Evolutionary conservation across 2,113 vertebrate species (phyloP), one percentile per base, ranked within the genome.

Genomic region (Empidonax traillii): DNA sequence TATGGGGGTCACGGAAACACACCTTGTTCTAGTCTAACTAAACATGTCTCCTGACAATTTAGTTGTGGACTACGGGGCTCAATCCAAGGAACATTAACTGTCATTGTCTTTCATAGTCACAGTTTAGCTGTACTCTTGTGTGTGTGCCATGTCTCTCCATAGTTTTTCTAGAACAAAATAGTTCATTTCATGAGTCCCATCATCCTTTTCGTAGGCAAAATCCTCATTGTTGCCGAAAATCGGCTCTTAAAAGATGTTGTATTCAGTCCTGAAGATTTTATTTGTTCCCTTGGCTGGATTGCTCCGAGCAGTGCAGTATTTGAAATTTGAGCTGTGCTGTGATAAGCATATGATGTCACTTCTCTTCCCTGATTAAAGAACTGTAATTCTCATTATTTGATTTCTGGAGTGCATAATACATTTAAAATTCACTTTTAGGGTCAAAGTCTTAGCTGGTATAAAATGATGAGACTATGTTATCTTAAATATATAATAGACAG

Each of bases 361-460:
- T 87, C 47, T 93, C 33, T 75, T 74, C 79, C 16, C 22, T 93
- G 82, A 95, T 95, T 95, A 94, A 95, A 96, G 76, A 53, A 68
- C 28, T 65, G 14, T 67, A 82, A 78, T 90, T 92, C 68, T 87
- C 68, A 78, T 80, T 16, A 51, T 81, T 55, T 74, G 71, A 49
- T 94, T 94, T 89, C 85, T 95, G 56, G 56, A 78, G 35, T 47
- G 43, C 44, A 49, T 68, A 65, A 68, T 53, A 55, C 22, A 56
- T 53, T 92, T 72, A 72, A 93, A 92, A 89, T 90, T 92, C 43
- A 53, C 33, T 88, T 84, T n/a, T 44, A 59, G 33, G 41, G 88
- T 92, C 85, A 81, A 72, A 86, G 44, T 83, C 47, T 75, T 67
- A 90, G 30, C 23, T 86, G 52, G n/a, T 86, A 84, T 90, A 93